Percentiles rank a stretch among this genome's conserved stretches.
Evolutionary conservation across 1,140 invertebrate genomes (phyloP).

Genomic region (Camponotus pennsylvanicus): DNA sequence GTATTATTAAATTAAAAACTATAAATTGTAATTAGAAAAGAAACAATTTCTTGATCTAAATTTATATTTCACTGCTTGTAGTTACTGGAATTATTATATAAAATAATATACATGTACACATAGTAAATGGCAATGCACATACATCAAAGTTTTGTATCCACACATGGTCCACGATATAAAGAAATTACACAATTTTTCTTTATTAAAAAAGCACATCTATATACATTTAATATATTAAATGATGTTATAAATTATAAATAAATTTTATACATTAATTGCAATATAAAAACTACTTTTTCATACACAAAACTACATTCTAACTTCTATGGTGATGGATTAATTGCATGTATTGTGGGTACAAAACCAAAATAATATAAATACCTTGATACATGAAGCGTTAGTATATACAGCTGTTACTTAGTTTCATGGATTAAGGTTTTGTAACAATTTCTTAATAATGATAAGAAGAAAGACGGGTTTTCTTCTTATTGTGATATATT

Average conservation of each 20-base stretch:
- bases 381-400: constrained; percentile 63
- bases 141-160: constrained; percentile 72
- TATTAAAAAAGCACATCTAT: not conserved
- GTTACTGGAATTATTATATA: constrained; percentile 11
- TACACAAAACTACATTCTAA: constrained; percentile 44
- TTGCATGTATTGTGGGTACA: constrained; percentile 74
- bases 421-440: constrained; percentile 66
- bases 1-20: not conserved
- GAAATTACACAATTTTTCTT: constrained; percentile 1
- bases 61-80: not conserved
- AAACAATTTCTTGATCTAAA: constrained; percentile 1
- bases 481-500: constrained; percentile 40
- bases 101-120: not conserved
- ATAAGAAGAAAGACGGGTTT: constrained; percentile 59
- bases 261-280: constrained; percentile 23
- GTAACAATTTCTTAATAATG: constrained; percentile 29
- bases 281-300: constrained; percentile 25
- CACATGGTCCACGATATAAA: constrained; percentile 35
- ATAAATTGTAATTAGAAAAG: not conserved
- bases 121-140: constrained; percentile 67
- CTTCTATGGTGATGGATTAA: constrained; percentile 47
- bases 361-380: constrained; percentile 54
- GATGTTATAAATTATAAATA: not conserved
- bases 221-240: not conserved
- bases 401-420: not conserved